A percentile compares a stretch with the other conserved stretches of the same genome.
phyloP scores from a whole-genome alignment of 2,113 vertebrate species.

The Ahaetulla prasina region DNA sequence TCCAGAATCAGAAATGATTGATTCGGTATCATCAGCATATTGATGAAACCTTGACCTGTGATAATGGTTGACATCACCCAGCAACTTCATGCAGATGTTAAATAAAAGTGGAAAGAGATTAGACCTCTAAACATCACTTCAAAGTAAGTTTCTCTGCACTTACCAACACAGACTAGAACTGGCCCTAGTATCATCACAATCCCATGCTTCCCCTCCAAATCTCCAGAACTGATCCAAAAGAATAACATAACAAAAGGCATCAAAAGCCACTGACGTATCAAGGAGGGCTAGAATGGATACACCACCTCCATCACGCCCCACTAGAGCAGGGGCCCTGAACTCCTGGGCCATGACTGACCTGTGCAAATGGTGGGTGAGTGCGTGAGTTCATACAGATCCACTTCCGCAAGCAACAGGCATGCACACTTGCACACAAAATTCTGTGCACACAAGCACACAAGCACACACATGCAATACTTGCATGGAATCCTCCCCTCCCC shows the following conservation, averaged over 20 bases:
- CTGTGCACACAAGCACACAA: too few species aligned
- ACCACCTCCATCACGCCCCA: neutral
- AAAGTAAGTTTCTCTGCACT: neutral
- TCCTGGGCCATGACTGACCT: too few species aligned
- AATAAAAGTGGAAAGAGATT: neutral
- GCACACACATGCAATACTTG: too few species aligned
- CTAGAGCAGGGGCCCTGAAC: too few species aligned
- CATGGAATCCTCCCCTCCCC: too few species aligned
- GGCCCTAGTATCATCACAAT: neutral
- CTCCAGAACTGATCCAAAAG: neutral
- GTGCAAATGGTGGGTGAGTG: too few species aligned
- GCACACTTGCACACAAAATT: too few species aligned
- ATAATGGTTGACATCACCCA: neutral
- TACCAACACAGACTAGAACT: neutral
- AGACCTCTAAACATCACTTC: neutral
- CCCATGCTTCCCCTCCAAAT: neutral
- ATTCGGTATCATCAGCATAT: neutral
- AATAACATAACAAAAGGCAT: neutral
- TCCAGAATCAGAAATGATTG: neutral
- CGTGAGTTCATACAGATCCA: too few species aligned
- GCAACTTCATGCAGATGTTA: neutral
- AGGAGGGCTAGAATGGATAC: neutral
- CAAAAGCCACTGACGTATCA: neutral
- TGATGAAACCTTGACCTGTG: neutral
- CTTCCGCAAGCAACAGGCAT: too few species aligned